These are phyloP conservation scores for Notarius quadriscutis DNA, from an alignment of 2,113 vertebrate species.

Conservation along the genomic window DNA sequence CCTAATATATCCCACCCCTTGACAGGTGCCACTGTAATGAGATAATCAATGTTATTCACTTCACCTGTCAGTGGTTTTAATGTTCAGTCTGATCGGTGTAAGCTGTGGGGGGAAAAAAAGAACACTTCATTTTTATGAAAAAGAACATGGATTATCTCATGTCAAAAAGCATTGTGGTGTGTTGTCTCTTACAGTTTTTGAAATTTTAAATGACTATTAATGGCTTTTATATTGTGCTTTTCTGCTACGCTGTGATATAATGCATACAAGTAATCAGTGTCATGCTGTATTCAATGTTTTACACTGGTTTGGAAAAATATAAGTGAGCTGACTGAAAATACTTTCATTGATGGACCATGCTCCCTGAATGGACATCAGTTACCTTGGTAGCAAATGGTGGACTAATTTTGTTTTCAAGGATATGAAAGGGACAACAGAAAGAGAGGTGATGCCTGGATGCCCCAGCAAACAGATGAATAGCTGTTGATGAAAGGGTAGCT, in stretches of 20 bases:
- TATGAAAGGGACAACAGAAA: conserved; percentile 18
- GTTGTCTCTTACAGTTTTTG: neutral
- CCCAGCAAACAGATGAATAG: neutral
- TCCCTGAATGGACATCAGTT: conserved; percentile 29
- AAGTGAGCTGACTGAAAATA: conserved; percentile 18
- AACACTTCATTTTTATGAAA: neutral
- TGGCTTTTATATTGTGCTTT: neutral
- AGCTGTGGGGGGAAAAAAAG: neutral
- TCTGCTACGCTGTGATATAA: conserved; percentile 7
- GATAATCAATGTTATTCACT: no score
- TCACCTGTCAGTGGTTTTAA: no score
- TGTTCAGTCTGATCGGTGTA: neutral
- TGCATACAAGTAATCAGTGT: neutral
- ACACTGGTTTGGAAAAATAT: neutral
- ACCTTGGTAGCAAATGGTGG: conserved; percentile 34
- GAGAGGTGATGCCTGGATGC: conserved; percentile 1
- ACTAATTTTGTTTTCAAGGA: conserved; percentile 30
- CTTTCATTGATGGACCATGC: conserved; percentile 17
- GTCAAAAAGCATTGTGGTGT: neutral
- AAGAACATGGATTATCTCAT: neutral
- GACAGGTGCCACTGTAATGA: no score
- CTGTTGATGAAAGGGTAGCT: neutral
- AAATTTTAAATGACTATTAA: neutral
- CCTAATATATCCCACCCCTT: no score
- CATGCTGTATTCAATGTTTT: neutral